Percentiles rank a stretch among this genome's conserved stretches.
These are phyloP conservation scores for Acrocera orbiculus DNA, from an alignment of 2,888 invertebrate genomes.

Conservation along the genomic window DNA sequence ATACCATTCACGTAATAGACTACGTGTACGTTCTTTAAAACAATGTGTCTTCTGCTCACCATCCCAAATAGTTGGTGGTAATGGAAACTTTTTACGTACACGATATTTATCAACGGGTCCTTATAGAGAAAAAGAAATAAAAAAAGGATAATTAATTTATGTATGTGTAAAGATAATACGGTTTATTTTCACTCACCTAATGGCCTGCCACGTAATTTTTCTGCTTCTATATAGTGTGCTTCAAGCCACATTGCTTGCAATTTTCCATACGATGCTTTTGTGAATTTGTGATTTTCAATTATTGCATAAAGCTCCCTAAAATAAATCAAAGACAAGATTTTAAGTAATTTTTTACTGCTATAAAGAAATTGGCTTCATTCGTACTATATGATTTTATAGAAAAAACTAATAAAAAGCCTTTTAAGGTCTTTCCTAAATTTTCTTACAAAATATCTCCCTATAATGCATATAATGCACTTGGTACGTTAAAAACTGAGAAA, in stretches of 20 bases:
- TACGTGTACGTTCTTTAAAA: slow-evolving; percentile 89
- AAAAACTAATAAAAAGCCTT: too few species aligned
- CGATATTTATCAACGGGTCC: slow-evolving; percentile 86
- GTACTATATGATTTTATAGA: too few species aligned
- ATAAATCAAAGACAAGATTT: too few species aligned
- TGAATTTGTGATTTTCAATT: slow-evolving; percentile 76
- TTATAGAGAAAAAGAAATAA: slow-evolving; percentile 7
- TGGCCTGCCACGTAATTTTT: slow-evolving; percentile 75
- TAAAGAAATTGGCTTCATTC: too few species aligned
- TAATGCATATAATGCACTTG: too few species aligned
- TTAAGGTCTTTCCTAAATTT: too few species aligned
- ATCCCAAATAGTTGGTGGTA: slow-evolving; percentile 87
- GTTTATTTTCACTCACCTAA: slow-evolving; percentile 33
- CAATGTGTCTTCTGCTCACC: slow-evolving; percentile 93
- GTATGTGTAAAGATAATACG: neutral
- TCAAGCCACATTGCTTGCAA: slow-evolving; percentile 86
- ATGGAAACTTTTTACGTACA: slow-evolving; percentile 82
- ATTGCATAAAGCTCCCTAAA: slow-evolving; percentile 68
- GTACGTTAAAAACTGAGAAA: too few species aligned
- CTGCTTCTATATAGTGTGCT: slow-evolving; percentile 85
- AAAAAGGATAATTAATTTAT: neutral
- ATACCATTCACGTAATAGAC: slow-evolving; percentile 93
- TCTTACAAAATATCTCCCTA: too few species aligned
- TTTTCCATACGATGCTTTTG: slow-evolving; percentile 75
- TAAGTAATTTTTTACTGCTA: too few species aligned